phyloP scores from a whole-genome alignment of 2,797 vertebrate species.

The Aphelocoma californica region DNA sequence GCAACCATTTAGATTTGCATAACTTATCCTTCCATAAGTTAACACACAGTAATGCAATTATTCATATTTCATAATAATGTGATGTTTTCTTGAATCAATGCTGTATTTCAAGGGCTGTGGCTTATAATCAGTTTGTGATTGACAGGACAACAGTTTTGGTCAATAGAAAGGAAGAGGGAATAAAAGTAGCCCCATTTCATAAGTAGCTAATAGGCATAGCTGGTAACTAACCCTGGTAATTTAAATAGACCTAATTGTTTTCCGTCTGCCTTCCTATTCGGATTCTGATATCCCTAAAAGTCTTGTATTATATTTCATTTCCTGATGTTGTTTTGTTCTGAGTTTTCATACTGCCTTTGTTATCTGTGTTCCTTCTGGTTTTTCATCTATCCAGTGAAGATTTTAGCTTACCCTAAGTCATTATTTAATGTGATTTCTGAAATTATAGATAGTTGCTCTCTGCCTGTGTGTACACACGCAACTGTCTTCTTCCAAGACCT shows the following conservation, averaged over 20 bases:
- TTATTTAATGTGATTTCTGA: not conserved
- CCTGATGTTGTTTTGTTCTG: not conserved
- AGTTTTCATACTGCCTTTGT: not conserved
- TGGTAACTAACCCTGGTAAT: not conserved
- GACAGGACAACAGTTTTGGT: not conserved
- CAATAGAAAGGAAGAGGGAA: not conserved
- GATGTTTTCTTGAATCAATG: not conserved
- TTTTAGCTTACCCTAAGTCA: not conserved
- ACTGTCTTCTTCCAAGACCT: not conserved
- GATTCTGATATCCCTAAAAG: not conserved
- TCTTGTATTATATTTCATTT: not conserved
- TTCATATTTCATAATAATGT: not conserved
- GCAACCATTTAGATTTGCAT: not conserved
- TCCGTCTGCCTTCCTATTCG: not conserved
- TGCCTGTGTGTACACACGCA: fast-evolving
- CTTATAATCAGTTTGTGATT: not conserved
- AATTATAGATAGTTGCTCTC: not conserved
- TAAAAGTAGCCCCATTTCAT: not conserved
- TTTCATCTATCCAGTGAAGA: not conserved
- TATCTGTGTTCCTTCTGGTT: not conserved
- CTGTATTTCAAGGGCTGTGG: not conserved
- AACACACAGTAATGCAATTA: not conserved
- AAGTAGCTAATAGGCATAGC: not conserved
- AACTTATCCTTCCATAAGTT: not conserved
- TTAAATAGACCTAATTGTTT: not conserved